Base-by-base conservation (phyloP, 2,113 vertebrate species). In the Trochalopteron elliotii region DNA sequence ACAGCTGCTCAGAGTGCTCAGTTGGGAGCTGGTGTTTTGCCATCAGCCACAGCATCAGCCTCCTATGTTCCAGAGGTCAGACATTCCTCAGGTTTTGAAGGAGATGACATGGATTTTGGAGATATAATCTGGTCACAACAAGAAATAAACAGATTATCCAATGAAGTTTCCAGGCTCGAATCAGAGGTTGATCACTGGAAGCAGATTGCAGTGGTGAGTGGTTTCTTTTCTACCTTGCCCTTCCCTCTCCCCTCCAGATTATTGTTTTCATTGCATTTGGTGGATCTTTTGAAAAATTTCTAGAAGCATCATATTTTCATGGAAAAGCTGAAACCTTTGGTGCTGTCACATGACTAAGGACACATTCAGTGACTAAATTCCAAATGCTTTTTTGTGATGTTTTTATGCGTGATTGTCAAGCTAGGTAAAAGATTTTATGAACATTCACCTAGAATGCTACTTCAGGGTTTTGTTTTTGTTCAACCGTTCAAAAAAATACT, bases 61-160 rank as follows among this genome's bases (percentile, higher is more conserved):
- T 96, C 98, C 12, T 97, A 98, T 42, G 97, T 97, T 93, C 93
- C 98, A 40, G 98, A 28, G 85, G 45, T 75, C 71, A 97, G 97
- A 12, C 97, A 93, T 40, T 96, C 98, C 59, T 97, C 98, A n/a
- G 98, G 98, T 69, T 99, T 99, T 96, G 99, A 98, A 35, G 97
- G 98, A 0, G 99, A 99, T 49, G 99, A 99, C 76, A 98, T 99
- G 98, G 99, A 99, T 96, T 98, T 99, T 63, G 98, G 98, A 37
- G 99, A 99, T 35, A 92, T 99, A 27, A 98, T 99, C 93, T 99
- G 99, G 98, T 99, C 99, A 12, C 99, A 99, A 70, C 99, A 99
- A 96, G 99, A 99, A 98, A 99, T 99, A 97, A 99, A 99, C 97
- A 98, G 98, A 44, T 97, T 99, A 86, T 99, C 99, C 63, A 98